Base-by-base conservation (phyloP, 2,797 vertebrate species). In the Avahi laniger region DNA sequence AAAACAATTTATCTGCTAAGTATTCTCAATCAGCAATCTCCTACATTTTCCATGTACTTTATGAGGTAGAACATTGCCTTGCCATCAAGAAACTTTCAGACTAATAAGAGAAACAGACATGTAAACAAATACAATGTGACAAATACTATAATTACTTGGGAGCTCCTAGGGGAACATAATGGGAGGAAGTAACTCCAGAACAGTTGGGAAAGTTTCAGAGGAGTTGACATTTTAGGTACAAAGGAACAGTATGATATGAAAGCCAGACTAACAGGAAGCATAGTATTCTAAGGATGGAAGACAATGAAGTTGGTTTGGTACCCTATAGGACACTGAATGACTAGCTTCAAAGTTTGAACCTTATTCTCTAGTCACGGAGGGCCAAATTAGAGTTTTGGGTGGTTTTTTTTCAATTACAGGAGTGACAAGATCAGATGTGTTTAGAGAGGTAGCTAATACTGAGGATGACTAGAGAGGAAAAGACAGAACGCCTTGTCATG, bases 11-110 rank as follows among this genome's bases (percentile, higher is more conserved):
- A 87, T 46, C 46, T 85, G 33, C 4, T 63, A 1, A 85, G 54
- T 73, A 13, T 73, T 75, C 43, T 94, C 63, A 97, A 65, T 33
- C 41, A 96, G 93, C 18, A 75, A 43, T 12, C 22, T 75, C 35
- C 81, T 82, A 90, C 4, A 91, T 67, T 92, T 90, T 89, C 46
- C 79, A 91, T 61, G 65, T 26, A 97, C 63, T 63, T 96, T 93
- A 91, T 38, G 59, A 82, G 41, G 61, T 63, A 78, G n/a, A 88
- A 91, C 48, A 83, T 18, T 76, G 22, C 41, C 48, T 24, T 50
- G 38, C 48, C 20, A 41, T 95, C 75, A 93, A 91, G 4, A 96
- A 75, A 88, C 38, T 75, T 93, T 89, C 38, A 89, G 54, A 96
- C 48, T 90, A 48, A 90, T 72, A 38, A 91, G 41, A 69, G 11